phyloP scores from a whole-genome alignment of 2,113 vertebrate genomes.

The Silurus asotus region DNA sequence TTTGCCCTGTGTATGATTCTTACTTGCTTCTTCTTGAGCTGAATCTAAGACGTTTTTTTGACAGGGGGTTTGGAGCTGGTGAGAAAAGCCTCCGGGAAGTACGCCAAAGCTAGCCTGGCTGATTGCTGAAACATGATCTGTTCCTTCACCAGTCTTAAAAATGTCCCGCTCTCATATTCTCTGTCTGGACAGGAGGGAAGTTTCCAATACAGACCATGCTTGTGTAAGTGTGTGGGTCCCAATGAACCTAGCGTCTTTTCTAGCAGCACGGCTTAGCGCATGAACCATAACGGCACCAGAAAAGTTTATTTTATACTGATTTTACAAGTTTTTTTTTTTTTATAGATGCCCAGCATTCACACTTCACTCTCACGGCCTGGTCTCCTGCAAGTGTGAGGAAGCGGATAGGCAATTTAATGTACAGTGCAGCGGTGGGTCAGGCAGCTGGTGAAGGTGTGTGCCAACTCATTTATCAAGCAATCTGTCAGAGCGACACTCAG shows the following conservation, averaged over 20 bases:
- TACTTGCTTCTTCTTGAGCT: not conserved
- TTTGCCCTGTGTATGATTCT: not conserved
- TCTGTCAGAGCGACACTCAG: constrained; percentile 59
- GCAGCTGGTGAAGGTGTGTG: constrained; percentile 61
- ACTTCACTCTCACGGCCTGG: constrained; percentile 44
- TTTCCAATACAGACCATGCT: constrained; percentile 58
- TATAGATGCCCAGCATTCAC: not conserved
- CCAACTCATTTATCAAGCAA: constrained; percentile 67
- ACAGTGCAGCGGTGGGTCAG: constrained; percentile 55
- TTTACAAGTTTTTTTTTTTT: not conserved
- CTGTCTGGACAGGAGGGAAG: constrained; percentile 57
- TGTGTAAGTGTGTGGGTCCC: not conserved
- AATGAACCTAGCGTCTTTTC: not conserved
- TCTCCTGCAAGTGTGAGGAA: constrained; percentile 55
- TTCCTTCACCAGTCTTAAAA: constrained; percentile 75
- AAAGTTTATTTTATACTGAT: not conserved
- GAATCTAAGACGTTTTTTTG: not conserved
- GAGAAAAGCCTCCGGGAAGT: constrained; percentile 65
- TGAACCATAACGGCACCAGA: not conserved
- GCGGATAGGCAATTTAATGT: constrained; percentile 44
- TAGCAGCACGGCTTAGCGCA: not conserved
- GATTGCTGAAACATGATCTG: constrained; percentile 69
- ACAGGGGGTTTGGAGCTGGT: not conserved
- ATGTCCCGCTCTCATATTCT: constrained; percentile 76
- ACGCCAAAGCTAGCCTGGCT: constrained; percentile 65